These are phyloP conservation scores for Typhlichthys subterraneus DNA, from an alignment of 2,797 vertebrate species.

Conservation along the genomic window DNA sequence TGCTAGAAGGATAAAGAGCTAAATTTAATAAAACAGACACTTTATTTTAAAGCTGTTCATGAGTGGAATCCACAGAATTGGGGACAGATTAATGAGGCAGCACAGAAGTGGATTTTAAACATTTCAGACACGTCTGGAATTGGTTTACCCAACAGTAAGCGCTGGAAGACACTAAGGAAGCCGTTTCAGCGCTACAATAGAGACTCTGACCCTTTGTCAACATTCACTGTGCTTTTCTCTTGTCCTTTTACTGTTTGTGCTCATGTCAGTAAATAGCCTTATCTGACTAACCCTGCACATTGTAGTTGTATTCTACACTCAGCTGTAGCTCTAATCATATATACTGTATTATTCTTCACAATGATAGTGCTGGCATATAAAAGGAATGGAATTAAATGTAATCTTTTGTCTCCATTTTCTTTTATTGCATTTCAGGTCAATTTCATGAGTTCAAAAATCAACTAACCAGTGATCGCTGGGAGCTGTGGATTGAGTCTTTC, in stretches of 20 bases:
- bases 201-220: slow-evolving; percentile 62
- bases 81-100: slow-evolving; percentile 74
- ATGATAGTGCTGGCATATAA: background rate
- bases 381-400: slow-evolving; percentile 3
- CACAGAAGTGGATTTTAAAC: slow-evolving; percentile 69
- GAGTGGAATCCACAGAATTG: slow-evolving; percentile 53
- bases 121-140: slow-evolving; percentile 50
- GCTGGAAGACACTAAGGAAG: background rate
- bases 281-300: slow-evolving; percentile 21
- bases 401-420: slow-evolving; percentile 22
- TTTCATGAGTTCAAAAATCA: slow-evolving; percentile 97
- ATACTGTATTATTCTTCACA: background rate
- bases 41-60: slow-evolving; percentile 70
- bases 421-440: slow-evolving; percentile 81
- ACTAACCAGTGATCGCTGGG: slow-evolving; percentile 93
- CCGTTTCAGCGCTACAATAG: slow-evolving; percentile 57
- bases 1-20: slow-evolving; percentile 43
- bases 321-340: slow-evolving; percentile 11
- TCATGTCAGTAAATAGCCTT: slow-evolving; percentile 42
- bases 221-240: slow-evolving; percentile 39
- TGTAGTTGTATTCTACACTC: slow-evolving; percentile 24
- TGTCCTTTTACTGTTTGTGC: slow-evolving; percentile 49
- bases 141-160: slow-evolving; percentile 37
- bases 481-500: slow-evolving; percentile 91
- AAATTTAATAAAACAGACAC: slow-evolving; percentile 67